These are phyloP conservation scores for Coregonus suidteri DNA, from an alignment of 2,797 vertebrate species.

Conservation along the genomic window DNA sequence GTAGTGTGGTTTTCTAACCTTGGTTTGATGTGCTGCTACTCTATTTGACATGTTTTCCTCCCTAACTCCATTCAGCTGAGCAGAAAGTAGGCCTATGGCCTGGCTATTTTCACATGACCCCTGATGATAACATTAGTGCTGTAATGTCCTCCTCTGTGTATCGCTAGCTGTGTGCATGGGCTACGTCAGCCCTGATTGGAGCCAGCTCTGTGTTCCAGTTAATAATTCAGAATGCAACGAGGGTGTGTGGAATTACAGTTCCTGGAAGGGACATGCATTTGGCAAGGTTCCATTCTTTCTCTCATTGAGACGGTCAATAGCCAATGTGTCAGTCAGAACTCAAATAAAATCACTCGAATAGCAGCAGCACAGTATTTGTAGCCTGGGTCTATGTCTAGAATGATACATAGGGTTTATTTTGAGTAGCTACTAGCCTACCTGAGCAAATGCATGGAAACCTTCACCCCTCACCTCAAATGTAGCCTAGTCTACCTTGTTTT, in stretches of 20 bases:
- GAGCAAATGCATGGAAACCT: slow-evolving; percentile 2
- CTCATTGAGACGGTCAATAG: slow-evolving; percentile 36
- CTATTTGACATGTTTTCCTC: background rate
- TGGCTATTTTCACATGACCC: background rate
- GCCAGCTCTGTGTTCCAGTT: slow-evolving; percentile 59
- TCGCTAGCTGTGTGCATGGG: slow-evolving; percentile 47
- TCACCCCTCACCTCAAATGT: slow-evolving; percentile 7
- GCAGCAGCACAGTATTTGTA: background rate
- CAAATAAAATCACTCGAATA: background rate
- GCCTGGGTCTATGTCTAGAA: background rate
- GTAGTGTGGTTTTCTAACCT: background rate
- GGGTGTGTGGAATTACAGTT: slow-evolving; percentile 66
- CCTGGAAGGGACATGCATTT: slow-evolving; percentile 51
- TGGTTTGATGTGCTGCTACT: background rate
- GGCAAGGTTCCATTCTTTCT: slow-evolving; percentile 46
- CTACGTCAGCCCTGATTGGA: slow-evolving; percentile 34
- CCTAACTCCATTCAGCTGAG: background rate
- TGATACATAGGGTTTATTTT: slow-evolving; percentile 32
- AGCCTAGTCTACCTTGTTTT: slow-evolving; percentile 42
- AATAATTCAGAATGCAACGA: slow-evolving; percentile 71
- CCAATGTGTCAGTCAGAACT: slow-evolving; percentile 33
- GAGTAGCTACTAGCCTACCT: slow-evolving; percentile 21
- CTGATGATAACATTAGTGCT: background rate
- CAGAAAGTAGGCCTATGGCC: background rate
- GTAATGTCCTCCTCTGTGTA: slow-evolving; percentile 25